Conservation (phyloP, 92 coral and sea anemone species). For the Umimayanthus chanpuru region DNA sequence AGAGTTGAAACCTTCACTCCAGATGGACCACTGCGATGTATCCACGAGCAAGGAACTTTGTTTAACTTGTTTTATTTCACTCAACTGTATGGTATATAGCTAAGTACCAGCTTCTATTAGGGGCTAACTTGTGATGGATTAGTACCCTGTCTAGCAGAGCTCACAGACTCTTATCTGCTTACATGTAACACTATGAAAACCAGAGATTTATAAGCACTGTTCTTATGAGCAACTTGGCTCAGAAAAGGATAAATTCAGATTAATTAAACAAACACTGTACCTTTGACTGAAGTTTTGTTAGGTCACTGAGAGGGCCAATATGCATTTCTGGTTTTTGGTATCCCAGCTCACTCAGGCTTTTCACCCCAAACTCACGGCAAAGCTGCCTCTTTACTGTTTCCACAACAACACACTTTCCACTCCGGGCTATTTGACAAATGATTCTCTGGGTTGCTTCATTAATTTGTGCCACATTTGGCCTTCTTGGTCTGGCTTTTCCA, state of each 20-base stretch:
- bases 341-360: conserved; percentile 55
- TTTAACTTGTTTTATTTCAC: no score
- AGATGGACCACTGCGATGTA: no score
- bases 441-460: conserved; percentile 65
- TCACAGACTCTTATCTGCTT: no score
- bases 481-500: neutral
- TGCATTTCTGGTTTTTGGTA: conserved; percentile 59
- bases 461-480: conserved; percentile 47
- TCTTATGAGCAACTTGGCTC: no score
- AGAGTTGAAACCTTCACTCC: no score
- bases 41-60: no score
- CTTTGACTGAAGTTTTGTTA: conserved; percentile 69
- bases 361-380: conserved; percentile 61
- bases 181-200: no score
- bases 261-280: conserved; percentile 34
- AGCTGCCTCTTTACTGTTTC: conserved; percentile 69
- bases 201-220: no score
- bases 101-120: no score
- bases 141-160: no score
- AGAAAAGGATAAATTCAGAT: neutral
- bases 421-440: conserved; percentile 59
- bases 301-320: conserved; percentile 72
- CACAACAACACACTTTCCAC: conserved; percentile 68
- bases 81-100: no score
- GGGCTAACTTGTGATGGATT: no score